Percentiles rank a stretch among this genome's conserved stretches.
phyloP scores from a whole-genome alignment of 2,888 invertebrate species.

The Lycophotia porphyrea region DNA sequence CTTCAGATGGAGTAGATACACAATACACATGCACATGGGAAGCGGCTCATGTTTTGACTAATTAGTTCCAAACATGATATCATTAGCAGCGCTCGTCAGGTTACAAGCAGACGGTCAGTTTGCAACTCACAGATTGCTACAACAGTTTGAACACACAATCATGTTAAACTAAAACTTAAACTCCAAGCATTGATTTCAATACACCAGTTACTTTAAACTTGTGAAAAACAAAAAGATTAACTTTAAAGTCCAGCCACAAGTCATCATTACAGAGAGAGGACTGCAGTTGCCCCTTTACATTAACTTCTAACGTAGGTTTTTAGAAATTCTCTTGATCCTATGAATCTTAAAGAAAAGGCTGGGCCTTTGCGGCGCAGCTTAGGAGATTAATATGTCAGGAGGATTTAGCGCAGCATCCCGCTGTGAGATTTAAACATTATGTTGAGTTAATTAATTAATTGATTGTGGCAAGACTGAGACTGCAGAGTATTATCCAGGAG shows the following conservation, averaged over 20 bases:
- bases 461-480: background rate
- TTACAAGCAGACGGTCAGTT: slow-evolving; percentile 9
- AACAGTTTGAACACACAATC: slow-evolving; percentile 9
- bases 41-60: slow-evolving; percentile 42
- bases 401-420: slow-evolving; percentile 1
- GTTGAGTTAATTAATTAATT: slow-evolving; percentile 18
- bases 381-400: slow-evolving; percentile 19
- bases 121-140: background rate
- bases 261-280: background rate
- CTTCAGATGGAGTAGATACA: background rate
- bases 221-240: background rate
- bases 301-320: background rate
- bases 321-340: slow-evolving; percentile 11
- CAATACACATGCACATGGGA: background rate
- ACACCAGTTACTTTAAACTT: background rate
- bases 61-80: slow-evolving; percentile 47
- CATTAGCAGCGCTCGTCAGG: slow-evolving; percentile 16
- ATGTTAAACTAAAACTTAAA: background rate
- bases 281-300: background rate
- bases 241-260: no score
- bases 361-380: background rate
- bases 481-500: background rate
- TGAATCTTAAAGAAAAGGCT: background rate
- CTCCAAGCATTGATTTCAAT: background rate
- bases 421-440: slow-evolving; percentile 4